Base-by-base conservation (phyloP, 2,888 invertebrate species). In the Celastrina argiolus region DNA sequence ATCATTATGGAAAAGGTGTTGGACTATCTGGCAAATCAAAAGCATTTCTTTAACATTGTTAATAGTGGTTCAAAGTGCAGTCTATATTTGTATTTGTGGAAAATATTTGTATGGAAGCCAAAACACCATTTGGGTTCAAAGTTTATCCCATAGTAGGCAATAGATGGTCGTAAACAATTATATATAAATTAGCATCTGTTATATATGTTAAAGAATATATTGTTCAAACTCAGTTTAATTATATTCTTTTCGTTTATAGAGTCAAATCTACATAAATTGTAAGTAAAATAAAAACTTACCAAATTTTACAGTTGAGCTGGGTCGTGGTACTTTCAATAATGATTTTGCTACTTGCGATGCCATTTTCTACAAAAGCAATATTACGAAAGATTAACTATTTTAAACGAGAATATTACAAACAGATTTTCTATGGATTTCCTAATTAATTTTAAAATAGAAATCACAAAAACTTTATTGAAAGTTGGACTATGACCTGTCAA, bases 401-500 rank as follows among this genome's bases (percentile, higher is more conserved):
- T 2, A 45, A 45, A 45, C 1, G 69, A 74, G 74, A 74, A 73
- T 72, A 65, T 75, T 74, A 76, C 77, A 69, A 69, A 70, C 51
- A 67, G 22, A 22, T 5, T 61, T 18, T 7, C 14, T 14, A 14
- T 22, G 10, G 22, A 10, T 22, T 51, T 51, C 4, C 6, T 0
- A 22, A 51, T 45, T 45, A 16, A 26, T 51, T 45, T 51, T 22
- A 12, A 8, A 22, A 26, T 18, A 10, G 22, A n/a, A 56, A 42
- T 42, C 16, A 42, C 45, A 45, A 72, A 74, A 84, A 83, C 75
- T 78, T 77, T 77, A 71, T 69, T 41, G 75, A 72, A 87, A 85
- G 85, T 87, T 89, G 90, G 90, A 90, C 89, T 90, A 77, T 90
- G 89, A 90, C 87, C 89, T 83, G 75, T 76, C 76, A 76, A 72